Evolutionary conservation across 2,113 vertebrate species (phyloP).

Genomic region (Falcunculus frontatus): DNA sequence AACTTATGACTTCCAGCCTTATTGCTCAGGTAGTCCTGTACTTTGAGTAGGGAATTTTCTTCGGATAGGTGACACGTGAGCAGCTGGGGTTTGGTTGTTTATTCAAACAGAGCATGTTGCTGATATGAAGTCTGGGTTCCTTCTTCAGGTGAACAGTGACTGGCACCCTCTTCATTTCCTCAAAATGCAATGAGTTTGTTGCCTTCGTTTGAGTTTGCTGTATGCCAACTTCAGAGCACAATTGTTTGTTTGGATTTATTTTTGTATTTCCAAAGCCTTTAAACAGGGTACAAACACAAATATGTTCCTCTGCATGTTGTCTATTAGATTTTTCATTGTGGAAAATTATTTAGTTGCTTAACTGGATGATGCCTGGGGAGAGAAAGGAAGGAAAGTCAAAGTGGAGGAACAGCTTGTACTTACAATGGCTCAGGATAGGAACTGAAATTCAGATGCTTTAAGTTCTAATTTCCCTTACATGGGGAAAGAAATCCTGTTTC

Average conservation of each 20-base stretch:
- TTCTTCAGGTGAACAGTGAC: background rate
- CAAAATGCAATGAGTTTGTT: background rate
- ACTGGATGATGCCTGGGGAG: background rate
- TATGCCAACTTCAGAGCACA: background rate
- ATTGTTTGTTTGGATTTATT: background rate
- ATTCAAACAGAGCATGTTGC: background rate
- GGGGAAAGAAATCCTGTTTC: background rate
- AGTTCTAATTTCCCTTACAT: background rate
- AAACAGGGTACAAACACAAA: background rate
- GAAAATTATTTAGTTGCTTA: background rate
- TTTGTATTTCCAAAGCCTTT: background rate
- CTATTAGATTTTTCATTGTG: background rate
- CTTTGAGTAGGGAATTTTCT: background rate
- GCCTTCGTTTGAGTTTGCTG: background rate
- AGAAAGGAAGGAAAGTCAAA: background rate
- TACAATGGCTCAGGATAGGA: background rate
- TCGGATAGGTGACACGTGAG: background rate
- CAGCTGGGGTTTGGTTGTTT: background rate
- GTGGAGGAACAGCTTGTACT: background rate
- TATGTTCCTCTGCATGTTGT: background rate
- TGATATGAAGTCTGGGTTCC: background rate
- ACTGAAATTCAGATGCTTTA: background rate
- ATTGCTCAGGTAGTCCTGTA: background rate
- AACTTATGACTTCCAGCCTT: background rate
- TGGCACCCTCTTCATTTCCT: fast-evolving